Base-by-base conservation (phyloP, 2,113 vertebrate genomes). In the Peucedramus taeniatus region DNA sequence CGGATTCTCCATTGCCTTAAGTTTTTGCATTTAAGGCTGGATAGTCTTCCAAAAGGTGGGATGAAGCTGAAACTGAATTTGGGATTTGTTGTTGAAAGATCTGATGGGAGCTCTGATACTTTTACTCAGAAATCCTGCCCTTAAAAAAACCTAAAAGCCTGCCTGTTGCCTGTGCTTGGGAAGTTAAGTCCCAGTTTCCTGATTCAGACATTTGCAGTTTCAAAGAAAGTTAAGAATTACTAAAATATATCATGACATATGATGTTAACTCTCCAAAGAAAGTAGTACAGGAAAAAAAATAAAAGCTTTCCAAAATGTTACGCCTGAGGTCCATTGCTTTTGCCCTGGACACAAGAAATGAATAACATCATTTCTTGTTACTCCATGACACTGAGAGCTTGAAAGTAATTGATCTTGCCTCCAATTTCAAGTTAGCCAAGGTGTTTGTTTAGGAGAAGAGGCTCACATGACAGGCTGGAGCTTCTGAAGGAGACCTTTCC, bases 401-500 rank as follows among this genome's bases (percentile, higher is more conserved):
- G 74, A 40, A 74, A 83, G 72, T 60, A 95, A 92, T 27, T 78
- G 90, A 80, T 95, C 93, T 66, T 83, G 80, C 76, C 56, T 90
- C 40, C 5, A 2, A 87, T 84, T 90, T 93, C 88, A 92, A 64
- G 60, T 44, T 56, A 61, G 56, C 53, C 15, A 2, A 15, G 9
- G 37, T 84, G 65, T 60, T 74, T 92, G 56, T 70, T 86, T 64
- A 86, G 81, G n/a, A 85, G 87, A 76, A 72, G 80, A 94, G 80
- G 80, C 83, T 95, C 86, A 84, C 60, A 64, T 87, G 86, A 92
- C 60, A 90, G 64, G 56, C 90, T 76, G 53, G n/a, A 93, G 53
- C 39, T 64, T 75, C 47, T 87, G 60, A 80, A 86, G 85, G 60
- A 93, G 88, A 93, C 65, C 56, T 86, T 87, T 76, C 53, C 49